phyloP scores from a whole-genome alignment of 2,888 invertebrate genomes.

The Meandrusa payeni region DNA sequence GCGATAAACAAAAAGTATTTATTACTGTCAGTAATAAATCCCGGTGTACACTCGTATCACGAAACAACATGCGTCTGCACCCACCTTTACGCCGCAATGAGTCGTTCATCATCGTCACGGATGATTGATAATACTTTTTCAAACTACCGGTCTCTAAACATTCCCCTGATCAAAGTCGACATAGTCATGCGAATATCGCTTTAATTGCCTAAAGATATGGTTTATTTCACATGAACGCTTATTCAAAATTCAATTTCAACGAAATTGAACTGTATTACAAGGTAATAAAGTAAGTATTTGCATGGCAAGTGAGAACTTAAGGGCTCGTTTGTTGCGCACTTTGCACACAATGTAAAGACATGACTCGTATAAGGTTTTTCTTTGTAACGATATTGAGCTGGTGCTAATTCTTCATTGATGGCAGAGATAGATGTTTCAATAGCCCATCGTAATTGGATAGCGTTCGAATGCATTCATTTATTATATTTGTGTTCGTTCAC shows the following conservation, averaged over 20 bases:
- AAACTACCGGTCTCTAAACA: slow-evolving; percentile 44
- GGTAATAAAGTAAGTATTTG: slow-evolving; percentile 35
- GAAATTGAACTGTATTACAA: slow-evolving; percentile 24
- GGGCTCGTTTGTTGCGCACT: slow-evolving; percentile 47
- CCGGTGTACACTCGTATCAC: slow-evolving; percentile 28
- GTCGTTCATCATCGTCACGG: slow-evolving; percentile 63
- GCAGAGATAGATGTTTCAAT: slow-evolving; percentile 34
- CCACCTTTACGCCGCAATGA: slow-evolving; percentile 36
- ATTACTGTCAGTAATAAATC: slow-evolving; percentile 32
- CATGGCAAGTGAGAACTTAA: slow-evolving; percentile 32
- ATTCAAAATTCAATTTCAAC: slow-evolving; percentile 11
- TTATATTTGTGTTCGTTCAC: background rate
- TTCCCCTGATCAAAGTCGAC: slow-evolving; percentile 43
- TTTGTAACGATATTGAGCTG: slow-evolving; percentile 47
- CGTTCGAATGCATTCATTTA: slow-evolving; percentile 29
- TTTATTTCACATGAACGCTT: slow-evolving; percentile 25
- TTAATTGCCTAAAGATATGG: slow-evolving; percentile 18
- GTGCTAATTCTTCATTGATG: slow-evolving; percentile 55
- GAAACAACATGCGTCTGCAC: slow-evolving; percentile 30
- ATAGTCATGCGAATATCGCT: slow-evolving; percentile 21
- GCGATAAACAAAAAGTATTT: slow-evolving; percentile 23
- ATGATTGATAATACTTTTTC: slow-evolving; percentile 75
- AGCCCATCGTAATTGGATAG: slow-evolving; percentile 32
- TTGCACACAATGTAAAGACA: slow-evolving; percentile 65
- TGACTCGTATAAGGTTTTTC: slow-evolving; percentile 50